A percentile compares a stretch with the other conserved stretches of the same genome.
These are phyloP conservation scores for Nudaria mundana DNA, from an alignment of 2,888 invertebrate species.

Conservation along the genomic window DNA sequence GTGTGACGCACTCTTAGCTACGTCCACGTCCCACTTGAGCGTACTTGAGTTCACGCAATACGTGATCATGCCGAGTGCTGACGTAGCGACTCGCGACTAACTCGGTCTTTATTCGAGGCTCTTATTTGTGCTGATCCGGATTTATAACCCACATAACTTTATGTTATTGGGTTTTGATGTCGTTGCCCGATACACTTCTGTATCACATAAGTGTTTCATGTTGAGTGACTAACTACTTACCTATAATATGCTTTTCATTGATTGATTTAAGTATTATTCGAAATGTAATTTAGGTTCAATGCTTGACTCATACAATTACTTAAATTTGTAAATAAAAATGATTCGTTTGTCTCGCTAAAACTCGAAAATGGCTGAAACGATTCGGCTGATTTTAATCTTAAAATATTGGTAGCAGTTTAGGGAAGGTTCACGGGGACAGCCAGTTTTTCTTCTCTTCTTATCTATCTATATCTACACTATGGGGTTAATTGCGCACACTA, in stretches of 20 bases:
- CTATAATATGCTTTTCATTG: not conserved
- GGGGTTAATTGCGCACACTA: too few species aligned
- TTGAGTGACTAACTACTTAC: constrained; percentile 8
- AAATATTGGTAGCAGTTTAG: too few species aligned
- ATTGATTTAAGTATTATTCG: not conserved
- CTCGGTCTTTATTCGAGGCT: constrained; percentile 18
- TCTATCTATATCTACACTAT: too few species aligned
- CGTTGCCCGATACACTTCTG: constrained; percentile 19
- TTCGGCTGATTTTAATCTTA: too few species aligned
- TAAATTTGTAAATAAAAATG: too few species aligned
- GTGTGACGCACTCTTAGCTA: constrained; percentile 45
- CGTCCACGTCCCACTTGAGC: constrained; percentile 17
- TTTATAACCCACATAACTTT: constrained; percentile 31
- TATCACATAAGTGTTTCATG: constrained; percentile 13
- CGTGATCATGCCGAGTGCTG: constrained; percentile 23
- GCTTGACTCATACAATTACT: too few species aligned
- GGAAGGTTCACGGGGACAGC: too few species aligned
- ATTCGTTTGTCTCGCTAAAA: too few species aligned
- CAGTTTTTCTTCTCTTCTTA: too few species aligned
- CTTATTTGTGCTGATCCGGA: constrained; percentile 33
- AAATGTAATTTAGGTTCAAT: too few species aligned
- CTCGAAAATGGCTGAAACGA: too few species aligned
- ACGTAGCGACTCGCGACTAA: constrained; percentile 24
- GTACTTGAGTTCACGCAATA: constrained; percentile 30
- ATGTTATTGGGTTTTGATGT: constrained; percentile 23